Evolutionary conservation across 2,888 invertebrate genomes (phyloP), one percentile per base, ranked within the genome.

Genomic region (Nephrocerus scutellatus): DNA sequence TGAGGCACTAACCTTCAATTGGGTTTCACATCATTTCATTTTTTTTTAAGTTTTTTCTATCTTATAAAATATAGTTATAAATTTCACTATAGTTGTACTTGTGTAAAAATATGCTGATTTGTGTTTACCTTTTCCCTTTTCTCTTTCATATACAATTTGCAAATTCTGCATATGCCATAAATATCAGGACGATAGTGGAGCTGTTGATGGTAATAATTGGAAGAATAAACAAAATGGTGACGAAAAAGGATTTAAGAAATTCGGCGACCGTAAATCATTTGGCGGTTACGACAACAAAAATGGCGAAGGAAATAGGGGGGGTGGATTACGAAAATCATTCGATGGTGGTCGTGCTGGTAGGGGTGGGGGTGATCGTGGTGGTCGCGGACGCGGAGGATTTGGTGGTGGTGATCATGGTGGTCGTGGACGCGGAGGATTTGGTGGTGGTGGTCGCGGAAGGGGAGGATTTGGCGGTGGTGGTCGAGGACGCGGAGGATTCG

Each of bases 101-200:
- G 25, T 29, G 12, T 36, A 5, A 13, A 33, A 15, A 12, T 70
- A 70, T 69, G 61, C 68, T 70, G 64, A 67, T 66, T 57, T 63
- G 61, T 64, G 62, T 65, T 61, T 60, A 47, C 52, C 56, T 57
- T 60, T 56, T 66, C 52, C 70, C 57, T 47, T 59, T 57, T 54
- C 49, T 51, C 54, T 51, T 56, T 39, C 47, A 48, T 49, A 46
- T 48, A 60, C 5, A 58, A 60, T 28, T 19, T 23, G 10, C 9
- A 25, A 20, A n/a, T 20, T n/a, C 10, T 47, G 33, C 37, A 39
- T 47, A 48, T 6, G 9, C 29, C 7, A 29, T 18, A 18, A 15
- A 7, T 26, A 29, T 18, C 41, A 48, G 46, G 40, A 46, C 28
- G 43, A 48, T 13, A 32, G 41, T 25, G 40, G 13, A 0, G 24